Evolutionary conservation across 2,888 invertebrate genomes (phyloP).

Genomic region (Catocala sponsa): DNA sequence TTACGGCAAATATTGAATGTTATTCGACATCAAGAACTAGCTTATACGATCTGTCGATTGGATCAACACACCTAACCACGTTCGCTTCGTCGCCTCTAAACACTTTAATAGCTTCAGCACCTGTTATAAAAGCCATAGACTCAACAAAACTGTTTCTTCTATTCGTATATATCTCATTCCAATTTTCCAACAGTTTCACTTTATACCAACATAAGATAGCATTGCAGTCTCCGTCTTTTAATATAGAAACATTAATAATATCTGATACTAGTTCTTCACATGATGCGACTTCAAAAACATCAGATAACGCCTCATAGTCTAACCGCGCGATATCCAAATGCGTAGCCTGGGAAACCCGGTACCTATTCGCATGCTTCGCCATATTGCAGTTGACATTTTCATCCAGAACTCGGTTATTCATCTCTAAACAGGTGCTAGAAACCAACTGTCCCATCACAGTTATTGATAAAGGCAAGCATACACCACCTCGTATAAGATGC

Average conservation of each 20-base stretch:
- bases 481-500: conserved; percentile 22
- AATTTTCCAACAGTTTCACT: conserved; percentile 33
- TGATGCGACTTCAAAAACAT: conserved; percentile 21
- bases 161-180: conserved; percentile 29
- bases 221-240: conserved; percentile 28
- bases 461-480: conserved; percentile 28
- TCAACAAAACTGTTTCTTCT: conserved; percentile 37
- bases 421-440: conserved; percentile 27
- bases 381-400: conserved; percentile 24
- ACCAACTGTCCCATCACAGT: conserved; percentile 37
- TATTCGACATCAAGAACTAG: no score
- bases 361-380: conserved; percentile 29
- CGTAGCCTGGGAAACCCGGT: conserved; percentile 24
- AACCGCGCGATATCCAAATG: conserved; percentile 22
- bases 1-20: no score
- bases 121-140: conserved; percentile 30
- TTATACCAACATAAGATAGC: conserved; percentile 46
- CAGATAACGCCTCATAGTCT: conserved; percentile 24
- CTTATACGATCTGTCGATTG: no score
- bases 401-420: conserved; percentile 29
- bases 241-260: conserved; percentile 13
- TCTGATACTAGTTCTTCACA: conserved; percentile 12
- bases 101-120: conserved; percentile 8
- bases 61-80: conserved; percentile 17
- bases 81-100: conserved; percentile 26